These are phyloP conservation scores for Drosophila hydei DNA, from an alignment of 1,140 invertebrate species.

Conservation along the genomic window DNA sequence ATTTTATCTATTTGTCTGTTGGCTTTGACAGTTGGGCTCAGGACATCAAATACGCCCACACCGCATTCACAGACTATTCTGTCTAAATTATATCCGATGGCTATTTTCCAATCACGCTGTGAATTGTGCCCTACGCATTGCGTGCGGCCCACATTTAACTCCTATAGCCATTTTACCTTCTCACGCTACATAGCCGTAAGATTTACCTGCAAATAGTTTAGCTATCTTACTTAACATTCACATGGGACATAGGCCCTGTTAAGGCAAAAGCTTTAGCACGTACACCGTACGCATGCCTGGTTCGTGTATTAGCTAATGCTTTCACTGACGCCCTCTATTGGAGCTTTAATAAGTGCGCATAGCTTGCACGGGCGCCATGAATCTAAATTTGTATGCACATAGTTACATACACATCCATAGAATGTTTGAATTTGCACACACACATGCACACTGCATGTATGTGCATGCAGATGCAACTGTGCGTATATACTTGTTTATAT, in stretches of 20 bases:
- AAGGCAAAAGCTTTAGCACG: constrained; percentile 19
- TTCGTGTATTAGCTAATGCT: constrained; percentile 37
- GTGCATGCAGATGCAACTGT: too few relatives aligned
- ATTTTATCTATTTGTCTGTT: constrained; percentile 22
- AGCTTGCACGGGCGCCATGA: background rate
- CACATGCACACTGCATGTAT: too few relatives aligned
- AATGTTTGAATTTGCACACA: too few relatives aligned
- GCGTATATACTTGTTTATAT: too few relatives aligned
- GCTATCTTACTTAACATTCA: background rate
- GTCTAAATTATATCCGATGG: constrained; percentile 32
- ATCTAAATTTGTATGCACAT: too few relatives aligned
- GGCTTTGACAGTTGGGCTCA: constrained; percentile 20
- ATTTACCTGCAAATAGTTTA: background rate
- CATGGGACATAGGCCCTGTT: too few relatives aligned
- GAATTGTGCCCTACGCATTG: constrained; percentile 37
- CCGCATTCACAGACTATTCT: constrained; percentile 39
- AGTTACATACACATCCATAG: too few relatives aligned
- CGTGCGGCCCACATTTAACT: background rate
- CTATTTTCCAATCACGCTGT: constrained; percentile 70
- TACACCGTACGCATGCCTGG: background rate
- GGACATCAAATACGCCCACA: constrained; percentile 22
- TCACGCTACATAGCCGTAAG: background rate
- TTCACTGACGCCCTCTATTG: constrained; percentile 41
- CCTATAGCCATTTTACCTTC: background rate
- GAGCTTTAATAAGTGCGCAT: background rate